These are phyloP conservation scores for Lepus oiostolus DNA, from an alignment of 2,797 vertebrate species.

Conservation along the genomic window DNA sequence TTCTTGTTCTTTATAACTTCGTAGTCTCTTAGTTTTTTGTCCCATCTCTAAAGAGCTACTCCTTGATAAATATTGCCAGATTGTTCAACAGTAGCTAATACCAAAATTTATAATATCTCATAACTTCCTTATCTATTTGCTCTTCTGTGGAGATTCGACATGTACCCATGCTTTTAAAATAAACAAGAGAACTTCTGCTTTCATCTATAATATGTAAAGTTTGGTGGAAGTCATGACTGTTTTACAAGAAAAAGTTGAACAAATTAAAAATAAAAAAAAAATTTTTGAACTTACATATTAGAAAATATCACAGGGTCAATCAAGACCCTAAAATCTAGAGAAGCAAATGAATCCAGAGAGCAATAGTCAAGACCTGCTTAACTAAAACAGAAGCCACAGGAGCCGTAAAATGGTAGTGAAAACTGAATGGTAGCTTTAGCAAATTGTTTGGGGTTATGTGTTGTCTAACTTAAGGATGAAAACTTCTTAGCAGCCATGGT, in stretches of 20 bases:
- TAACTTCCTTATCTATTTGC: neutral
- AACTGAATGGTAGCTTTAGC: neutral
- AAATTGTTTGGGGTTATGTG: neutral
- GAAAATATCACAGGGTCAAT: neutral
- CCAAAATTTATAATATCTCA: neutral
- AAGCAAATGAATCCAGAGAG: neutral
- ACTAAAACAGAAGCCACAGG: neutral
- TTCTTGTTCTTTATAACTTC: neutral
- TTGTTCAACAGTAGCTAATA: neutral
- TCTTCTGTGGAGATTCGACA: neutral
- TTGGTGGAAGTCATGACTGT: neutral
- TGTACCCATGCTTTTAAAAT: neutral
- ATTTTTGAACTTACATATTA: neutral
- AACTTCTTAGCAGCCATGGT: neutral
- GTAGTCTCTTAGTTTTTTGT: neutral
- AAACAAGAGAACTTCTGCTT: neutral
- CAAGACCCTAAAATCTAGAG: neutral
- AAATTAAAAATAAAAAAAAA: neutral
- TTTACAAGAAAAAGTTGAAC: conserved; percentile 5
- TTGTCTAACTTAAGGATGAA: neutral
- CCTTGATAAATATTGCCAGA: neutral
- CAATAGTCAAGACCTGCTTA: neutral
- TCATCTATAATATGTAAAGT: neutral
- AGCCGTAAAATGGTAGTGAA: neutral
- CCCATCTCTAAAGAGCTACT: neutral